phyloP scores from a whole-genome alignment of 1,140 invertebrate species.

The Solenopsis fugax region DNA sequence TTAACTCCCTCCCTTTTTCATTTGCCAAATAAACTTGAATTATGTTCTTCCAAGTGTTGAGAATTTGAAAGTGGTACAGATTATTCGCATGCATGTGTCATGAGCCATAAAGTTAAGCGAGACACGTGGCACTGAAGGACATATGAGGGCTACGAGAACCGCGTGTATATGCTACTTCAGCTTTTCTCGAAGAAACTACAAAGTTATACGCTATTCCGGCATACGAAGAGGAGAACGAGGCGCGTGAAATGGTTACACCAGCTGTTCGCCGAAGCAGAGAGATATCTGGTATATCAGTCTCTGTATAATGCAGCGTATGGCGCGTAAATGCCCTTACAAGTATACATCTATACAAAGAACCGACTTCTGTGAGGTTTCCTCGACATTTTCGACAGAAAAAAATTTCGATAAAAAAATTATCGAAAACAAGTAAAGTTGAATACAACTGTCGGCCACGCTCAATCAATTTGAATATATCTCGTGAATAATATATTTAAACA shows the following conservation, averaged over 20 bases:
- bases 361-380: conserved; percentile 7
- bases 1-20: not conserved
- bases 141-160: conserved; percentile 23
- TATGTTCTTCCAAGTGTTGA: not conserved
- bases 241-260: conserved; percentile 59
- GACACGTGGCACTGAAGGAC: conserved; percentile 50
- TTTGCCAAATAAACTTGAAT: not conserved
- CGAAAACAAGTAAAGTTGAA: not conserved
- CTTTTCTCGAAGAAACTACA: conserved; percentile 58
- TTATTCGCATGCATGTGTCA: conserved; percentile 10
- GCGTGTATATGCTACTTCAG: conserved; percentile 56
- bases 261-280: conserved; percentile 52
- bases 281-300: conserved; percentile 52
- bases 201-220: conserved; percentile 52
- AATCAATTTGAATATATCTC: conserved; percentile 6
- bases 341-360: conserved; percentile 10
- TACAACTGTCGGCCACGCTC: not conserved
- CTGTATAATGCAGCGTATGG: conserved; percentile 50
- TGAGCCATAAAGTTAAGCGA: conserved; percentile 46
- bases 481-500: not conserved
- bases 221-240: conserved; percentile 48
- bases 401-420: not conserved
- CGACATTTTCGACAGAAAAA: conserved; percentile 21
- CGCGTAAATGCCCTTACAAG: conserved; percentile 50
- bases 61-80: conserved; percentile 37